Percentiles rank a stretch among this genome's conserved stretches.
Evolutionary conservation across 2,113 vertebrate genomes (phyloP).

Genomic region (Neodontobutis hainanensis): DNA sequence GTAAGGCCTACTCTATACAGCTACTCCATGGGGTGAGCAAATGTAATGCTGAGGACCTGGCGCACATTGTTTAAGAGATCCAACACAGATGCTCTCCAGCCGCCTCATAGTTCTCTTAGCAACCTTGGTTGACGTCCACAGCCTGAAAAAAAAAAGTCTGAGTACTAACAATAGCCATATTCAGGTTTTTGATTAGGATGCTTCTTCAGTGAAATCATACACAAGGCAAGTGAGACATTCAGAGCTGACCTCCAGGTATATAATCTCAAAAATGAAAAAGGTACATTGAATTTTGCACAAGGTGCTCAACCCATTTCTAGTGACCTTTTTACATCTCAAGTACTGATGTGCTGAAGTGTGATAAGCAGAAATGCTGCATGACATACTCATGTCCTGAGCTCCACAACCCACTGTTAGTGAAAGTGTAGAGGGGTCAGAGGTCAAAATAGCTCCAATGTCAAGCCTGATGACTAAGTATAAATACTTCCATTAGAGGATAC

Average conservation of each 20-base stretch:
- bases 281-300: background rate
- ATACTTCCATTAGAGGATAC: constrained; percentile 59
- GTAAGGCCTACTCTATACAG: constrained; percentile 14
- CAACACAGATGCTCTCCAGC: background rate
- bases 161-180: constrained; percentile 26
- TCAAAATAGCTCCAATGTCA: constrained; percentile 23
- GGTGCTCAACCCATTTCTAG: constrained; percentile 4
- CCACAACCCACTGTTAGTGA: constrained; percentile 28
- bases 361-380: constrained; percentile 30
- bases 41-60: constrained; percentile 1
- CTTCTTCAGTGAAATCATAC: background rate
- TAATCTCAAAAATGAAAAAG: background rate
- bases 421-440: constrained; percentile 25
- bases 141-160: background rate
- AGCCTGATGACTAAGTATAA: constrained; percentile 44
- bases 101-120: constrained; percentile 1
- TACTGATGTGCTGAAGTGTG: background rate
- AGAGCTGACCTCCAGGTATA: background rate
- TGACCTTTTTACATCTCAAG: background rate
- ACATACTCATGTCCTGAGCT: constrained; percentile 43
- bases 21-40: constrained; percentile 6
- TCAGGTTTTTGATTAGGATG: background rate
- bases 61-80: background rate
- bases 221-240: background rate
- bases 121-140: constrained; percentile 3